Evolutionary conservation across 2,888 invertebrate species (phyloP).

Genomic region (Troides oblongomaculatus): DNA sequence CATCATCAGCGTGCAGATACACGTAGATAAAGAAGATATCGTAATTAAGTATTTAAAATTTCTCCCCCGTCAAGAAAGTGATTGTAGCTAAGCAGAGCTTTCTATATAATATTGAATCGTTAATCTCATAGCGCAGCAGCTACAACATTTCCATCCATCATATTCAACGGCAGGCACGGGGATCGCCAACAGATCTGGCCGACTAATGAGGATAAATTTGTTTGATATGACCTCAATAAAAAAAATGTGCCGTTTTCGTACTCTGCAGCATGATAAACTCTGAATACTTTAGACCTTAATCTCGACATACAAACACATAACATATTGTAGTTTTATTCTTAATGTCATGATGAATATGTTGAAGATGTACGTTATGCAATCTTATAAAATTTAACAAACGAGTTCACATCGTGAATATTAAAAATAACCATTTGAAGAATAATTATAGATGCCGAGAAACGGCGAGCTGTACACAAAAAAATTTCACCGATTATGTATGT

Average conservation of each 20-base stretch:
- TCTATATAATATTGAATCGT: slow-evolving; percentile 38
- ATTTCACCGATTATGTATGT: no score
- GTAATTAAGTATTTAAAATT: neutral
- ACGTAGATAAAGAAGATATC: no score
- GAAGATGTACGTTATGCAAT: neutral
- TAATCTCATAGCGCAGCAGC: slow-evolving; percentile 35
- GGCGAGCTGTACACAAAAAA: no score
- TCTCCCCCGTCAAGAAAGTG: slow-evolving; percentile 31
- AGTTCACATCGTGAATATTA: neutral
- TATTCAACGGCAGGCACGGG: slow-evolving; percentile 37
- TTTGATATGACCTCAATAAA: slow-evolving; percentile 41
- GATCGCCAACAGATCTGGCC: slow-evolving; percentile 38
- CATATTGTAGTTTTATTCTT: neutral
- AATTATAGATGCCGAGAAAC: no score
- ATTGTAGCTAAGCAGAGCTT: slow-evolving; percentile 31
- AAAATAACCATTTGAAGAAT: neutral
- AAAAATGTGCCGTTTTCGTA: slow-evolving; percentile 9
- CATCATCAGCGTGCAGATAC: no score
- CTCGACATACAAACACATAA: neutral
- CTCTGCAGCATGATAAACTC: neutral
- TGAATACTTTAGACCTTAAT: neutral
- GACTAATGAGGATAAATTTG: slow-evolving; percentile 44
- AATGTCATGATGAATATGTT: neutral
- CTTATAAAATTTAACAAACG: neutral
- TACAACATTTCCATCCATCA: slow-evolving; percentile 39